Conservation (phyloP, 2,888 invertebrate species). For the Mesorhabditis sp. region DNA sequence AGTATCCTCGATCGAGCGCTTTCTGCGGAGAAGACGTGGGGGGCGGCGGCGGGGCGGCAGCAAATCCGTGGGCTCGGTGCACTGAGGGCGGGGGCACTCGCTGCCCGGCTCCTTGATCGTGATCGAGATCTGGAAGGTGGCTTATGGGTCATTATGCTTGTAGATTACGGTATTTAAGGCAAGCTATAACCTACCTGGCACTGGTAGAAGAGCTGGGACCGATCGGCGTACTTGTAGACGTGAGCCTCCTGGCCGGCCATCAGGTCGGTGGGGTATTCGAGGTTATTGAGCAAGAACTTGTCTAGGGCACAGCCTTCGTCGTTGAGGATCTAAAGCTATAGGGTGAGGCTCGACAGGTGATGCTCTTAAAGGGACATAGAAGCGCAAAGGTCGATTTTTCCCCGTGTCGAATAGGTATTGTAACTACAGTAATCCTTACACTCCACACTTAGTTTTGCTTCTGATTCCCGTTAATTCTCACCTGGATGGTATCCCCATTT, state of each 20-base stretch:
- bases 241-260: slow-evolving; percentile 54
- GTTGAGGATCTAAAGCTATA: slow-evolving; percentile 28
- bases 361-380: no score
- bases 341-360: no score
- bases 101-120: slow-evolving; percentile 45
- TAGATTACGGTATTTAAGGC: background rate
- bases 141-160: background rate
- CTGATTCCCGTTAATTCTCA: slow-evolving; percentile 7
- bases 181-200: slow-evolving; percentile 42
- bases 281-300: slow-evolving; percentile 50
- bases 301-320: slow-evolving; percentile 47
- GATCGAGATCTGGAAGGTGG: slow-evolving; percentile 17
- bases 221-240: slow-evolving; percentile 55
- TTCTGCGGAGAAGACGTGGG: slow-evolving; percentile 31
- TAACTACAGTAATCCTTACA: no score
- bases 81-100: slow-evolving; percentile 54
- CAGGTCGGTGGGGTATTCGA: slow-evolving; percentile 53
- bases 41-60: slow-evolving; percentile 21
- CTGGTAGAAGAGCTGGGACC: slow-evolving; percentile 52
- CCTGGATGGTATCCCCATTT: slow-evolving; percentile 45
- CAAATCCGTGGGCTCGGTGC: slow-evolving; percentile 54
- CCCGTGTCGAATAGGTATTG: no score
- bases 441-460: background rate
- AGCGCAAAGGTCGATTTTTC: no score
- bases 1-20: slow-evolving; percentile 32